Base-by-base conservation (phyloP, 53 echinoderm and acorn worm species). In the Pentamera pediparva region DNA sequence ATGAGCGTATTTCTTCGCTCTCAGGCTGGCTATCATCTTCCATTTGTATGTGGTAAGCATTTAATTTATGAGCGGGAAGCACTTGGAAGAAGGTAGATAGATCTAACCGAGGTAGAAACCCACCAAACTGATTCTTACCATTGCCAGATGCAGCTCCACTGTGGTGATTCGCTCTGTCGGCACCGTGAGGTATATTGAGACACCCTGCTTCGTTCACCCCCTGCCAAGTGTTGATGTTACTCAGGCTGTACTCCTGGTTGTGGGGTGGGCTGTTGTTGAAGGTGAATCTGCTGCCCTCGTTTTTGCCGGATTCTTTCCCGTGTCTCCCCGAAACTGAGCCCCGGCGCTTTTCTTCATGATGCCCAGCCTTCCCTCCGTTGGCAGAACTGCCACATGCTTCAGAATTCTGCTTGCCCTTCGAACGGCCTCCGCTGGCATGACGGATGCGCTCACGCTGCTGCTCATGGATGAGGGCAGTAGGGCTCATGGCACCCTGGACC, bases 41-140 rank as follows among this genome's bases (percentile, higher is more conserved):
- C 98, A 98, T 98, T 70, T 87, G 85, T 75, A 98, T 98, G 78
- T 98, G 98, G 62, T 98, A 98, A 12, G 98, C 86, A 79, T 98
- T 98, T 59, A 91, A 83, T 71, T 98, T 98, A 69, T 88, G 86
- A 4, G 85, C 84, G 12, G 98, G 98, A 49, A 98, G 84, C 36
- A 91, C 85, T 69, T 98, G 86, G 76, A 85, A 78, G 60, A 98
- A 98, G 11, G 86, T 82, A 2, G 98, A 90, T 35, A 91, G 86
- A 81, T 98, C 98, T 67, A 98, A 35, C 18, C 98, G 77, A 47
- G 87, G 98, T 86, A 98, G 77, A 62, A 98, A 91, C 31, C 84
- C 84, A 47, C 70, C 30, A 25, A 49, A 78, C 25, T 78, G 78
- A 56, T 57, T 77, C 21, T 76, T 67, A 31, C 65, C 82, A 56